Percentiles rank a stretch among this genome's conserved stretches.
Evolutionary conservation across 1,140 invertebrate species (phyloP).

Genomic region (Whitmania pigra): DNA sequence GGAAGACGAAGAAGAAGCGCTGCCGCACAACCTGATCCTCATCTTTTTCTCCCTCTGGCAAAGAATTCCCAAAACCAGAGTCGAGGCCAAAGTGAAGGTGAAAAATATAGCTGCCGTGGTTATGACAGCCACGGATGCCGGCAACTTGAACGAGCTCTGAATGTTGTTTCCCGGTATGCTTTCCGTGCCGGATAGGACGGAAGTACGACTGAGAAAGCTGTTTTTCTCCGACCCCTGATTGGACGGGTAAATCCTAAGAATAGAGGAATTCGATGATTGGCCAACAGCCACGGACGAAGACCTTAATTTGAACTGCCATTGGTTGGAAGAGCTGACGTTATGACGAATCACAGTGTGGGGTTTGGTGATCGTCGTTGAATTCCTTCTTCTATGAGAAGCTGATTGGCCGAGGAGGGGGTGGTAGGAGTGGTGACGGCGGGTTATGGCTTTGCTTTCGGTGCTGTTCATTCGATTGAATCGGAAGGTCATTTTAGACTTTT

Average conservation of each 20-base stretch:
- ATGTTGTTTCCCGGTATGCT: background rate
- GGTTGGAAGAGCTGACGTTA: conserved; percentile 10
- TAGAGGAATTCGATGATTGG: background rate
- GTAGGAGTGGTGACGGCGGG: no score
- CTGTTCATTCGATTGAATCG: no score
- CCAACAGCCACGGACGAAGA: background rate
- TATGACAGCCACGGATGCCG: background rate
- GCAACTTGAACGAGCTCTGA: background rate
- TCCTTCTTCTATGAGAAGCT: no score
- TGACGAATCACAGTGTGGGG: no score
- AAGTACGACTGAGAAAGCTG: background rate
- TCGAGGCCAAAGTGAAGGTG: background rate
- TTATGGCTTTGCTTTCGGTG: no score
- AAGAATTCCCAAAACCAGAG: background rate
- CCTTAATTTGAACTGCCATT: background rate
- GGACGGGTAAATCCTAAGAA: conserved; percentile 10
- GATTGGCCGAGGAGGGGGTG: no score
- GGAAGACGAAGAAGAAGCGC: background rate
- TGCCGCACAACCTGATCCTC: background rate
- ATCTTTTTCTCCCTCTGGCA: background rate
- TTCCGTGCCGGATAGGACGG: background rate
- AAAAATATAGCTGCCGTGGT: conserved; percentile 1
- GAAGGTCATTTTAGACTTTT: no score
- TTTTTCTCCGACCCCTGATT: background rate
- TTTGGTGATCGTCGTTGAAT: no score